Evolutionary conservation across 2,797 vertebrate genomes (phyloP).

Genomic region (Prionace glauca): DNA sequence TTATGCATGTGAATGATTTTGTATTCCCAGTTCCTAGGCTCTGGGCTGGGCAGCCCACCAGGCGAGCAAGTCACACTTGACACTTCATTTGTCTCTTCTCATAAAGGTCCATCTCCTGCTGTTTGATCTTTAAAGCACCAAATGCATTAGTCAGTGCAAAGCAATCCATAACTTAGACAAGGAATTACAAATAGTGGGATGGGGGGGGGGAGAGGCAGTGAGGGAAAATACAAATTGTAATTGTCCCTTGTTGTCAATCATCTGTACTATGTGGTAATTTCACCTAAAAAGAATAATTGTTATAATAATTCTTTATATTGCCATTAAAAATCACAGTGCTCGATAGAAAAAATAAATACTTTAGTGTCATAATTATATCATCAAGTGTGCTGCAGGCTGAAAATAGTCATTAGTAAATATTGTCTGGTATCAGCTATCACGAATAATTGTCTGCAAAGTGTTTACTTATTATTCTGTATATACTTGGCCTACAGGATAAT

Average conservation of each 20-base stretch:
- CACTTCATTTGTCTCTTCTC: neutral
- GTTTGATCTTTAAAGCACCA: constrained; percentile 6
- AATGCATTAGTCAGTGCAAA: neutral
- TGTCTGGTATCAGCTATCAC: neutral
- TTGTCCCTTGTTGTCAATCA: neutral
- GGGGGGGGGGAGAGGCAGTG: neutral
- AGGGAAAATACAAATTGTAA: neutral
- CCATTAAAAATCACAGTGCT: neutral
- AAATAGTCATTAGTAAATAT: neutral
- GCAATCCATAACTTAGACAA: neutral
- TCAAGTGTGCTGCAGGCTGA: too few relatives aligned
- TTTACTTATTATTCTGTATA: neutral
- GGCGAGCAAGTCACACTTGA: neutral
- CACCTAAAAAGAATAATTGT: neutral
- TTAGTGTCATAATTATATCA: neutral
- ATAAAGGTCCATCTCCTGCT: neutral
- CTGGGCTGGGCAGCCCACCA: constrained; percentile 3
- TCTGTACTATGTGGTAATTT: neutral
- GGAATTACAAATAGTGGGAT: neutral
- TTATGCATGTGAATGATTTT: constrained; percentile 4
- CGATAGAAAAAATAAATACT: neutral
- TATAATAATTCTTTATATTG: neutral
- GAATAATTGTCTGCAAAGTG: neutral
- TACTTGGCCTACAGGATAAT: neutral
- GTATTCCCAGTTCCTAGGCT: neutral